A percentile compares a stretch with the other conserved stretches of the same genome.
phyloP scores from a whole-genome alignment of 2,888 invertebrate genomes.

The Formica aserva region DNA sequence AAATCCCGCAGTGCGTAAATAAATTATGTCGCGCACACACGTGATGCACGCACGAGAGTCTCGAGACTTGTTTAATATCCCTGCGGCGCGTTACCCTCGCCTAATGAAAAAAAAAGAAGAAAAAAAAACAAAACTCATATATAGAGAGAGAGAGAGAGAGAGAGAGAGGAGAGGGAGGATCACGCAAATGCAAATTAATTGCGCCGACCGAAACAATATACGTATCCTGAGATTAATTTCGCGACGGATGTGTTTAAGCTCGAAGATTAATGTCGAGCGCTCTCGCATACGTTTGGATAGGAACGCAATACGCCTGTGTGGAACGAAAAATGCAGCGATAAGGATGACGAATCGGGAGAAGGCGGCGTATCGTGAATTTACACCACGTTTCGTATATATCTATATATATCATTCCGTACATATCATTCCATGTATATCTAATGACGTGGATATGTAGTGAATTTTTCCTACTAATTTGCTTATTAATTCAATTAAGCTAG shows the following conservation, averaged over 20 bases:
- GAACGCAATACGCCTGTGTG: constrained; percentile 5
- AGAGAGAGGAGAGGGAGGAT: neutral
- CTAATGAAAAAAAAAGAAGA: constrained; percentile 19
- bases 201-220: constrained; percentile 47
- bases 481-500: constrained; percentile 33
- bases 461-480: neutral
- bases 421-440: neutral
- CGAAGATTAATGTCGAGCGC: constrained; percentile 34
- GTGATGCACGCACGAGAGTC: constrained; percentile 21
- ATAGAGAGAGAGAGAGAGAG: neutral
- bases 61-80: constrained; percentile 24
- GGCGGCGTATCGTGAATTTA: constrained; percentile 44
- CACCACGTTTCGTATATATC: constrained; percentile 18
- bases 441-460: constrained; percentile 3
- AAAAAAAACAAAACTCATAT: constrained; percentile 14
- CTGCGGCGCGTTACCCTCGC: neutral
- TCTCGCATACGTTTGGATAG: neutral
- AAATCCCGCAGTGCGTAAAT: constrained; percentile 28
- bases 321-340: constrained; percentile 41
- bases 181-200: constrained; percentile 55
- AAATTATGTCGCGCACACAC: constrained; percentile 34
- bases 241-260: constrained; percentile 36
- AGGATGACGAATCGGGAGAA: constrained; percentile 49
- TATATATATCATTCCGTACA: neutral
- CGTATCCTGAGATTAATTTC: constrained; percentile 53